phyloP scores from a whole-genome alignment of 2,797 vertebrate species.

The Poecilia wingei region DNA sequence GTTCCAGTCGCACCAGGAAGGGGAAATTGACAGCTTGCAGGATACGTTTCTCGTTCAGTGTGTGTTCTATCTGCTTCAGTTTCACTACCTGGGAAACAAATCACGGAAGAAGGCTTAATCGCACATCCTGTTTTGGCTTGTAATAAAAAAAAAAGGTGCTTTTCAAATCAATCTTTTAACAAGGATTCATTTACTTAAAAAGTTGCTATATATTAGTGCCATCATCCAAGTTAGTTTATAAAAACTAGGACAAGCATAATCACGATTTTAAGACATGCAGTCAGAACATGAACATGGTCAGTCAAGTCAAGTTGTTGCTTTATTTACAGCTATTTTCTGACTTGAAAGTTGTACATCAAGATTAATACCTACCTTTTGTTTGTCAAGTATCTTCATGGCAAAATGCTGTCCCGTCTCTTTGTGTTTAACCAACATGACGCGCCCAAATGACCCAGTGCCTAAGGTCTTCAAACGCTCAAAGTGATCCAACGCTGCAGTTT shows the following conservation, averaged over 20 bases:
- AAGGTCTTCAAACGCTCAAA: constrained; percentile 94
- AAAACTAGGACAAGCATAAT: not conserved
- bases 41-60: constrained; percentile 94
- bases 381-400: constrained; percentile 97
- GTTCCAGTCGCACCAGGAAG: constrained; percentile 91
- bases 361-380: constrained; percentile 88
- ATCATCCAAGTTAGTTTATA: not conserved
- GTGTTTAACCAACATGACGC: constrained; percentile 95
- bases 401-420: constrained; percentile 89
- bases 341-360: not conserved
- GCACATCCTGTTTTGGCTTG: not conserved
- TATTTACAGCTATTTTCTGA: not conserved
- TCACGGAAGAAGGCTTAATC: not conserved
- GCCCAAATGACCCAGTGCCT: constrained; percentile 92
- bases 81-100: constrained; percentile 86
- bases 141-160: too few relatives aligned
- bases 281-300: not conserved
- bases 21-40: constrained; percentile 93
- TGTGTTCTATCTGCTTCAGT: constrained; percentile 96
- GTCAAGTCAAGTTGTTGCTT: not conserved
- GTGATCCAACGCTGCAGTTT: constrained; percentile 91
- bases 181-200: not conserved
- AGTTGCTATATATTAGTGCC: not conserved
- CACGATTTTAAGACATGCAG: not conserved
- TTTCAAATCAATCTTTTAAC: not conserved